Percentiles rank a stretch among this genome's conserved stretches.
Evolutionary conservation across 2,113 vertebrate species (phyloP).

Genomic region (Ranitomeya imitator): DNA sequence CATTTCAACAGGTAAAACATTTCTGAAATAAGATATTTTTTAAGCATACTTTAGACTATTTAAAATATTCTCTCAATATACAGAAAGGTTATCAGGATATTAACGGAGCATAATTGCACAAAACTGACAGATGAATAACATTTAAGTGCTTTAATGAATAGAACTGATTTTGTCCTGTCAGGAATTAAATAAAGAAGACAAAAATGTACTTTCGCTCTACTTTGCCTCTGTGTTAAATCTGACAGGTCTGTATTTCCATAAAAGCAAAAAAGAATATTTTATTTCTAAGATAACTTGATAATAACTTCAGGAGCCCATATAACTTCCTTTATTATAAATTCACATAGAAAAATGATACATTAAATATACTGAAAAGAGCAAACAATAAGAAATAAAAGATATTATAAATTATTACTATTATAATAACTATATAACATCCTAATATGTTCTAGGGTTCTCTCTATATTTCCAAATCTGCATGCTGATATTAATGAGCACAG

Average conservation of each 20-base stretch:
- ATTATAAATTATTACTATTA: too few species aligned
- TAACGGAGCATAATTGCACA: slow-evolving; percentile 58
- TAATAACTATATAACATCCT: too few species aligned
- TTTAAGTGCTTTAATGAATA: slow-evolving; percentile 63
- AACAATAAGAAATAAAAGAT: too few species aligned
- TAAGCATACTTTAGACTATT: neutral
- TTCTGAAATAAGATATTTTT: neutral
- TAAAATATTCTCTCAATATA: neutral
- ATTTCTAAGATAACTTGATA: neutral
- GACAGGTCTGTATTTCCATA: slow-evolving; percentile 22
- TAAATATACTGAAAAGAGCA: too few species aligned
- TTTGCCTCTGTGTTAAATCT: slow-evolving; percentile 21
- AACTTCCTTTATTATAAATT: neutral
- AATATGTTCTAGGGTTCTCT: too few species aligned
- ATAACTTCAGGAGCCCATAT: neutral
- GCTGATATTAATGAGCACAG: too few species aligned
- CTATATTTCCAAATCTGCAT: too few species aligned
- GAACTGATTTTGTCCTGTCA: slow-evolving; percentile 58
- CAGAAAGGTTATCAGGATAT: slow-evolving; percentile 50
- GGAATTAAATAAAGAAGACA: slow-evolving; percentile 18
- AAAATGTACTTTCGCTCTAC: slow-evolving; percentile 11
- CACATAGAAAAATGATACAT: neutral
- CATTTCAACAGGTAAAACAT: too few species aligned
- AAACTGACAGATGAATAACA: slow-evolving; percentile 56
- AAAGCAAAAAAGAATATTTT: neutral